phyloP scores from a whole-genome alignment of 2,888 invertebrate genomes.

The Ectemnius continuus region DNA sequence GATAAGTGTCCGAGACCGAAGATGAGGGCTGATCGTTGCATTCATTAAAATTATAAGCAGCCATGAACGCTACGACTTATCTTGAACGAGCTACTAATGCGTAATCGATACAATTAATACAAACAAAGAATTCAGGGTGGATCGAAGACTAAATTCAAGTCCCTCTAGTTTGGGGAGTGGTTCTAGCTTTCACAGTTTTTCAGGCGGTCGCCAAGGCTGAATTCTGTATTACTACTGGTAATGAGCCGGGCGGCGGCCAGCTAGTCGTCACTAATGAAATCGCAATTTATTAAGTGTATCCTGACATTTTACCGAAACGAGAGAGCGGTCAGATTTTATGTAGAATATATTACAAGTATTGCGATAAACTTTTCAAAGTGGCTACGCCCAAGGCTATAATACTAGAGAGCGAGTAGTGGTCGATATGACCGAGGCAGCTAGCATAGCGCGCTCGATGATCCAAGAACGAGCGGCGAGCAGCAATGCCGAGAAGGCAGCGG shows the following conservation, averaged over 20 bases:
- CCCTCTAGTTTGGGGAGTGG: neutral
- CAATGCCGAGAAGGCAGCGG: slow-evolving; percentile 40
- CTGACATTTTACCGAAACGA: neutral
- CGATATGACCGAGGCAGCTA: slow-evolving; percentile 43
- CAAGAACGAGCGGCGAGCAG: slow-evolving; percentile 30
- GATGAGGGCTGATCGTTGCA: neutral
- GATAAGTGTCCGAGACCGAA: neutral
- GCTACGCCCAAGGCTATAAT: slow-evolving; percentile 34
- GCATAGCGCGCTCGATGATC: slow-evolving; percentile 30
- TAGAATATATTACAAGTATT: neutral
- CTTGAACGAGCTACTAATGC: neutral
- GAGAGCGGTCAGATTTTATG: neutral
- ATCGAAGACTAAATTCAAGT: too few relatives aligned
- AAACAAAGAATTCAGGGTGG: neutral
- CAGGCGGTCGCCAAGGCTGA: neutral
- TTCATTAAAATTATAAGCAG: neutral
- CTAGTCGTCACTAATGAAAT: neutral
- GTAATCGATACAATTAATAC: neutral
- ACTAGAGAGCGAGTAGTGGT: slow-evolving; percentile 28
- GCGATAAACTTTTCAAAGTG: slow-evolving; percentile 20
- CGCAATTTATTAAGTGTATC: too few relatives aligned
- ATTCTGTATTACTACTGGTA: neutral
- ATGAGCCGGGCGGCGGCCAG: too few relatives aligned
- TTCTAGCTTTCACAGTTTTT: slow-evolving; percentile 17
- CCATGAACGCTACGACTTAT: neutral